phyloP scores from a whole-genome alignment of 2,797 vertebrate species.

The Propithecus perrieri region DNA sequence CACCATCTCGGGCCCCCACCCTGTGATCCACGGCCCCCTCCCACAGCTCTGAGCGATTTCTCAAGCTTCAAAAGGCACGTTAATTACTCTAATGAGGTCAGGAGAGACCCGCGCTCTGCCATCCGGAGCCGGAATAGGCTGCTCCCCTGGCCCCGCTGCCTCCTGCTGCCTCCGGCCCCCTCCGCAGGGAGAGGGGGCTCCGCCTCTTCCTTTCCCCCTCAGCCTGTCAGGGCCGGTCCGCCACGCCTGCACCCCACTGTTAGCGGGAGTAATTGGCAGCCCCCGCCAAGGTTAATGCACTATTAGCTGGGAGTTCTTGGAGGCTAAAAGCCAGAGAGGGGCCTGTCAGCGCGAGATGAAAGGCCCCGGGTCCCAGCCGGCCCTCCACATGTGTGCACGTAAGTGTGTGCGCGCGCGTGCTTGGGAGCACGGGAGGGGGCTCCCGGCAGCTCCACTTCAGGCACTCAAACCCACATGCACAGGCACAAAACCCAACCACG shows the following conservation, averaged over 20 bases:
- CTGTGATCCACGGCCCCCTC: conserved; percentile 68
- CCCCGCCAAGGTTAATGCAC: conserved; percentile 86
- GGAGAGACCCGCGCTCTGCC: conserved; percentile 81
- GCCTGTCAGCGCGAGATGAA: conserved; percentile 84
- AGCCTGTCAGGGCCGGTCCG: conserved; percentile 78
- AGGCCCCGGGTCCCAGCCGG: conserved; percentile 71
- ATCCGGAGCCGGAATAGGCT: conserved; percentile 58
- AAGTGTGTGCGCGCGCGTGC: accelerated
- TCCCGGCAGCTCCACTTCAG: not conserved
- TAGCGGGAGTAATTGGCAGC: conserved; percentile 82
- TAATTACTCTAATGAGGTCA: conserved; percentile 88
- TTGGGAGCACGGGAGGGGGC: not conserved
- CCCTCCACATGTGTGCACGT: not conserved
- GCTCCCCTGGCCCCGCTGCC: not conserved
- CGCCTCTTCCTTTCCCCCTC: not conserved
- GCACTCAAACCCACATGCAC: accelerated
- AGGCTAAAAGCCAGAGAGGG: conserved; percentile 83
- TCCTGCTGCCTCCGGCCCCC: not conserved
- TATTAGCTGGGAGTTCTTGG: conserved; percentile 78
- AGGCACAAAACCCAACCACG: not conserved
- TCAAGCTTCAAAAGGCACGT: conserved; percentile 84
- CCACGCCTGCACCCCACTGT: conserved; percentile 72
- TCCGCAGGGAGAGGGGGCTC: not conserved
- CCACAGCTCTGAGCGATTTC: conserved; percentile 78
- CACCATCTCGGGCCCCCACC: not conserved